These are phyloP conservation scores for Trachelipus rathkii DNA, from an alignment of 1,140 invertebrate species.

Conservation along the genomic window DNA sequence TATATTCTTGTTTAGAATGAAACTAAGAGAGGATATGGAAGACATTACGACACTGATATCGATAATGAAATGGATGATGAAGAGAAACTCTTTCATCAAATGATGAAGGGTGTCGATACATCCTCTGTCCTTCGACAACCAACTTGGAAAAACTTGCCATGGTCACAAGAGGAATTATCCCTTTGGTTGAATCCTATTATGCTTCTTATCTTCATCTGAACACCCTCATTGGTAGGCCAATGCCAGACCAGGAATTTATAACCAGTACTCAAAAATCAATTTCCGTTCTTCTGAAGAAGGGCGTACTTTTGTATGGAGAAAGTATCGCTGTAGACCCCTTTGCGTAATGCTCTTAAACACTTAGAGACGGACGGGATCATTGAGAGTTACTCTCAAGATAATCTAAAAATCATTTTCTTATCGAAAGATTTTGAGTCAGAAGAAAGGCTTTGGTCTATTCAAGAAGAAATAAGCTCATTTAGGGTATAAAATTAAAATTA, in stretches of 20 bases:
- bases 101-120: not conserved
- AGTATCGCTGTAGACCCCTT: constrained; percentile 24
- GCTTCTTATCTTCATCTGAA: not conserved
- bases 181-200: not conserved
- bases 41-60: no score
- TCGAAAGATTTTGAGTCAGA: constrained; percentile 18
- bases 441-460: constrained; percentile 6
- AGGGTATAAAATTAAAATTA: not conserved
- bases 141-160: not conserved
- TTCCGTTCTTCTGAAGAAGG: not conserved
- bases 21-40: no score
- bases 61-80: no score
- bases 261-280: not conserved
- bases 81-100: no score
- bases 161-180: not conserved
- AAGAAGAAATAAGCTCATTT: not conserved
- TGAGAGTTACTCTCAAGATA: constrained; percentile 27
- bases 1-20: no score
- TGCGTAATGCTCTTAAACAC: constrained; percentile 30
- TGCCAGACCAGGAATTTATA: not conserved
- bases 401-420: constrained; percentile 28
- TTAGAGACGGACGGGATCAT: constrained; percentile 27
- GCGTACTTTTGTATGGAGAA: constrained; percentile 2
- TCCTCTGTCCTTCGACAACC: not conserved
- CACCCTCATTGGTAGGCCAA: not conserved